Percentiles rank a stretch among this genome's conserved stretches.
phyloP scores from a whole-genome alignment of 2,888 invertebrate species.

The Mythimna lalbum region DNA sequence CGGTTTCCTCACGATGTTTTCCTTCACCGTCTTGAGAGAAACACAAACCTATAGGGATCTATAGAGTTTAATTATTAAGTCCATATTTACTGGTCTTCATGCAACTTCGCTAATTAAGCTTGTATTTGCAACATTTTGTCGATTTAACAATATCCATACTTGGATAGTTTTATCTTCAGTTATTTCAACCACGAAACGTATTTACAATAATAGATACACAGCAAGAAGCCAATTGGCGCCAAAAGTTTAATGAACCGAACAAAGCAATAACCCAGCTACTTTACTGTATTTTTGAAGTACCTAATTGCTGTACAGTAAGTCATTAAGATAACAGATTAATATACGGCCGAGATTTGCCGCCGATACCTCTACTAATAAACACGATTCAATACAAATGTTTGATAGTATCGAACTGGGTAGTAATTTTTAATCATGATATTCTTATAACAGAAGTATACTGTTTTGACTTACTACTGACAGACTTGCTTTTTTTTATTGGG shows the following conservation, averaged over 20 bases:
- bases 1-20: too few relatives aligned
- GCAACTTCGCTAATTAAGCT: too few relatives aligned
- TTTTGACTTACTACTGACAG: background rate
- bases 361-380: slow-evolving; percentile 64
- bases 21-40: too few relatives aligned
- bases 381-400: slow-evolving; percentile 58
- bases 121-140: background rate
- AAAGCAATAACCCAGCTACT: slow-evolving; percentile 42
- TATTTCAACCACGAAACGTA: background rate
- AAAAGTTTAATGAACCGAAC: slow-evolving; percentile 36
- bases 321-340: slow-evolving; percentile 64
- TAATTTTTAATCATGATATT: slow-evolving; percentile 62
- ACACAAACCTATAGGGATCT: too few relatives aligned
- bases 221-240: slow-evolving; percentile 8
- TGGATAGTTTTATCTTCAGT: background rate
- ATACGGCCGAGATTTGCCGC: slow-evolving; percentile 61
- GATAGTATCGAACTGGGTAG: slow-evolving; percentile 66
- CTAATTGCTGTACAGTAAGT: slow-evolving; percentile 66
- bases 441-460: background rate
- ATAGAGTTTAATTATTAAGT: too few relatives aligned
- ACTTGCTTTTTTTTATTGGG: background rate
- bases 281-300: slow-evolving; percentile 56
- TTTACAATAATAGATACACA: background rate
- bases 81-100: background rate
- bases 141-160: background rate